phyloP scores from a whole-genome alignment of 2,113 vertebrate genomes.

The Hippocampus guttulatus region DNA sequence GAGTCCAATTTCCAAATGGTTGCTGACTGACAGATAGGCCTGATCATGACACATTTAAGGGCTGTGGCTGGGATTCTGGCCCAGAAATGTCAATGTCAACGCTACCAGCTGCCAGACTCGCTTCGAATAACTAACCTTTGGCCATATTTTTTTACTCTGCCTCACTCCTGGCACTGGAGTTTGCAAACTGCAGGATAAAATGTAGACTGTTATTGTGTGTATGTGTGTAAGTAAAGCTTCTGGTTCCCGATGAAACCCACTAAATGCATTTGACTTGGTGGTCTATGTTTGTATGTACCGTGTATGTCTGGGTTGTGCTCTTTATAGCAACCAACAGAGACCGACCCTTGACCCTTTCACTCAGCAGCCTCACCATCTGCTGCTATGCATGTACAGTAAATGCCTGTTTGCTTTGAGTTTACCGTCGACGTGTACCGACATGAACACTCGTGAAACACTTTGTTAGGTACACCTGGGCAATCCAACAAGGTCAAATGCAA shows the following conservation, averaged over 20 bases:
- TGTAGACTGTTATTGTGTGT: constrained; percentile 10
- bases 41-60: constrained; percentile 39
- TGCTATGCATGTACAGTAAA: constrained; percentile 1
- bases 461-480: background rate
- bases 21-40: constrained; percentile 42
- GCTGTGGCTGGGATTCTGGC: constrained; percentile 47
- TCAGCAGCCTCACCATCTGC: constrained; percentile 44
- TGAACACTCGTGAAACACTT: background rate
- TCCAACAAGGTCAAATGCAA: background rate
- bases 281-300: constrained; percentile 15
- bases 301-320: constrained; percentile 27
- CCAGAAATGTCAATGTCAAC: constrained; percentile 52
- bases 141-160: constrained; percentile 21
- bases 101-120: constrained; percentile 49
- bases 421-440: background rate
- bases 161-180: constrained; percentile 27
- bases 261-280: constrained; percentile 16
- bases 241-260: constrained; percentile 12
- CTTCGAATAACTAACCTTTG: constrained; percentile 50
- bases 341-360: constrained; percentile 49
- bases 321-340: constrained; percentile 45
- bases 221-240: constrained; percentile 15
- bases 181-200: constrained; percentile 16
- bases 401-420: background rate
- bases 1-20: constrained; percentile 24